Evolutionary conservation across 2,113 vertebrate genomes (phyloP), one percentile per base, ranked within the genome.

Genomic region (Pyxicephalus adspersus): DNA sequence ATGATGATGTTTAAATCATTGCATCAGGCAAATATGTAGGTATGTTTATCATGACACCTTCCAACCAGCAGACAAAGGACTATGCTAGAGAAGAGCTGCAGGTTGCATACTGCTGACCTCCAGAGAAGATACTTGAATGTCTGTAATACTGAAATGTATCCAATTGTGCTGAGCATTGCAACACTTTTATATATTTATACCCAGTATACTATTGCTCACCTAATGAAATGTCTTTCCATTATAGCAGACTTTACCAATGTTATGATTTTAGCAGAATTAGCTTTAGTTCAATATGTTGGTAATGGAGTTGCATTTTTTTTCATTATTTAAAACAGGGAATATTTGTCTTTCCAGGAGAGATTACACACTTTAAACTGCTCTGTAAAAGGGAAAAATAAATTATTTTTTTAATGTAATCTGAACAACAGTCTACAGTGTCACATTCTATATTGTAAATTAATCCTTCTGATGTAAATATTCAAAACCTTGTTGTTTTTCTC

Each of bases 381-480:
- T 89, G 92, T 90, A 86, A 91, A 90, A 86, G 89, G 89, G 91
- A 92, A 91, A 91, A 88, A 90, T 87, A 93, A 89, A 94, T 91
- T 93, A 93, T 94, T 94, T 93, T 93, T 94, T 94, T 93, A 45
- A 45, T 93, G 90, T 93, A 93, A 91, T 87, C 86, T 16, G 25
- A 57, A 82, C 29, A 26, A 57, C 26, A 66, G 54, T 68, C 65
- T 23, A 68, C 52, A 50, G n/a, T 58, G 45, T 25, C 54, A 58
- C 26, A 87, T 81, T 83, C 57, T 58, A 74, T 58, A 88, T 89
- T 89, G 87, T 90, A 81, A 92, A 94, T 87, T 90, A 93, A 93
- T 93, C 91, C 93, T 92, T 92, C 92, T 88, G 77, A 66, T 94
- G 92, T 93, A 92, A 91, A 92, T 93, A 93, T 89, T 83, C 85